Percentiles rank a stretch among this genome's conserved stretches.
Conservation (phyloP, 1,140 invertebrate species). For the Drosophila mauritiana region DNA sequence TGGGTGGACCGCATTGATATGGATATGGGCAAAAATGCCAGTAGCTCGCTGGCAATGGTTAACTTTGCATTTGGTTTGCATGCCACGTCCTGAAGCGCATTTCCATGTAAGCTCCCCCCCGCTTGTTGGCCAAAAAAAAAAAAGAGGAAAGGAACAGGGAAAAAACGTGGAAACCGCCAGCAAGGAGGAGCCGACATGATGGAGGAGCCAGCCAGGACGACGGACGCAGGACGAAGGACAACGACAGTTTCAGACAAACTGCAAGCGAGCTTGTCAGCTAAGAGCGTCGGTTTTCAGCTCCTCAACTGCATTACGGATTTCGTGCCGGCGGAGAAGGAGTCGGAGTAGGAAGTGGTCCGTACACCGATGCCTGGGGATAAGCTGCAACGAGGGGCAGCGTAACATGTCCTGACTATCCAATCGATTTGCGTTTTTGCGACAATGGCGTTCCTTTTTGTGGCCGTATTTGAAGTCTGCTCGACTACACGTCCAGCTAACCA, state of each 20-base stretch:
- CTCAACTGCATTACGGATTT: slow-evolving; percentile 18
- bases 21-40: slow-evolving; percentile 59
- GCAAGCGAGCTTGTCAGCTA: slow-evolving; percentile 64
- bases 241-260: slow-evolving; percentile 42
- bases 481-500: slow-evolving; percentile 16
- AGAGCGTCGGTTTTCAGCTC: slow-evolving; percentile 47
- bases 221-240: slow-evolving; percentile 1
- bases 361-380: slow-evolving; percentile 22
- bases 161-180: slow-evolving; percentile 43
- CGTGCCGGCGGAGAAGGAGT: not conserved
- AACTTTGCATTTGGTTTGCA: slow-evolving; percentile 80
- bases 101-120: slow-evolving; percentile 69
- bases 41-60: slow-evolving; percentile 47
- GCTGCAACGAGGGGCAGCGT: slow-evolving; percentile 21
- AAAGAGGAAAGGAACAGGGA: not conserved
- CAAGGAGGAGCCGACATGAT: slow-evolving; percentile 22
- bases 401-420: slow-evolving; percentile 64
- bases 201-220: slow-evolving; percentile 11
- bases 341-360: not conserved
- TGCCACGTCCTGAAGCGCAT: slow-evolving; percentile 76
- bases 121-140: slow-evolving; percentile 66
- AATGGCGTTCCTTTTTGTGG: slow-evolving; percentile 12
- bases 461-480: slow-evolving; percentile 7
- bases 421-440: slow-evolving; percentile 52
- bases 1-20: slow-evolving; percentile 51